Base-by-base conservation (phyloP, 2,113 vertebrate species). In the Addax nasomaculatus region DNA sequence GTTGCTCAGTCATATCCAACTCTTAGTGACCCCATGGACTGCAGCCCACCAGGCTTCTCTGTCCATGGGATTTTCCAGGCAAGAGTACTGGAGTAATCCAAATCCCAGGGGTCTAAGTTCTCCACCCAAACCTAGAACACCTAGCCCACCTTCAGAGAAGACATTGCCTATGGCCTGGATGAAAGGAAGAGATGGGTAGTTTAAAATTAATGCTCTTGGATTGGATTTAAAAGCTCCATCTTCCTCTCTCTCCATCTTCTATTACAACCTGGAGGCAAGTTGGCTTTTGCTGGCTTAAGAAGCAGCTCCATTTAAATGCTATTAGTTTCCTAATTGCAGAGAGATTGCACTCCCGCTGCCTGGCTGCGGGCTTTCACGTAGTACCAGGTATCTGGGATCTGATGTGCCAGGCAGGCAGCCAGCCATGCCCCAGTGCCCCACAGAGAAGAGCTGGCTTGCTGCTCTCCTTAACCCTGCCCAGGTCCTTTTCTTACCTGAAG, bases 291-390 rank as follows among this genome's bases (percentile, higher is more conserved):
- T 89, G 58, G 29, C 1, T 96, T 95, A 93, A 97, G 79, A 95
- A 94, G 91, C 27, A 67, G 94, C 94, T 97, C 57, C 53, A 95
- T 96, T 97, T 93, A 98, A 96, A 96, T 90, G 29, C 93, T 51
- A 94, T 95, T 98, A 92, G 21, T 39, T 86, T 86, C 88, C 57
- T 96, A 98, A 95, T 92, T 91, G 81, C 93, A 94, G 92, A 80
- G 12, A 79, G 67, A 97, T 97, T 97, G 76, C 2, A 51, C 29
- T 57, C 97, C 78, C 1, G 55, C 97, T 97, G 94, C 90, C 97
- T 97, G 78, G 53, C 97, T 93, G 64, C 55, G 29, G 96, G 29
- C 15, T 95, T 30, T 94, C 90, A 53, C 87, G 78, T 88, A 92
- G 83, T 55, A 83, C 51, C 11, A 64, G 43, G 43, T 95, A 90